These are phyloP conservation scores for Drosophila diplacantha DNA, from an alignment of 2,888 invertebrate genomes.

Conservation along the genomic window DNA sequence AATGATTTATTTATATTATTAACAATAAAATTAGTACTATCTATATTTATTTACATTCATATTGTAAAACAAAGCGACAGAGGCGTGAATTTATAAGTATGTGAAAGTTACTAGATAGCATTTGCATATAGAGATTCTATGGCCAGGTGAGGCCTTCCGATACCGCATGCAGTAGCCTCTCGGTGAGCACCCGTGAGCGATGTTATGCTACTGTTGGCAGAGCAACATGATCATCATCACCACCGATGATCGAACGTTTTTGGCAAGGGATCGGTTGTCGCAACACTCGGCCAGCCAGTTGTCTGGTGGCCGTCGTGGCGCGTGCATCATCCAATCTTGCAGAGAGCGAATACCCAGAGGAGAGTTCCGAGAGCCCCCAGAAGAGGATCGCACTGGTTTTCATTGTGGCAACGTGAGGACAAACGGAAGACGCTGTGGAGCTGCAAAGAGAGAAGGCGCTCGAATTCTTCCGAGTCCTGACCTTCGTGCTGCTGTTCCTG, in stretches of 20 bases:
- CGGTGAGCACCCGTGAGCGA: neutral
- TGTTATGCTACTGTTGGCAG: conserved; percentile 21
- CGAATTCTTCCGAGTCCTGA: conserved; percentile 76
- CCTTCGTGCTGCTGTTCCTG: conserved; percentile 76
- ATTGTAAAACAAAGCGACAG: conserved; percentile 6
- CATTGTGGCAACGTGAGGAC: conserved; percentile 48
- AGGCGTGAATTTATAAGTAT: neutral
- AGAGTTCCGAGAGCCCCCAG: neutral
- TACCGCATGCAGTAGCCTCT: conserved; percentile 1
- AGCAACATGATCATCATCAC: conserved; percentile 8
- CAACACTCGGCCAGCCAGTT: conserved; percentile 45
- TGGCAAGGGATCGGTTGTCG: conserved; percentile 37
- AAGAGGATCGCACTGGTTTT: conserved; percentile 25
- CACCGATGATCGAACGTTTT: conserved; percentile 21
- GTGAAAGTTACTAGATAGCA: neutral
- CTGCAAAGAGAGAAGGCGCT: conserved; percentile 77
- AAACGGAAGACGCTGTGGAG: conserved; percentile 76
- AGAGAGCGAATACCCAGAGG: neutral
- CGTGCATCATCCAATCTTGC: conserved; percentile 35
- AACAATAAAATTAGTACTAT: neutral
- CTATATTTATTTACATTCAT: neutral
- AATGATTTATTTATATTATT: neutral
- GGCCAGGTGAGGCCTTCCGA: neutral
- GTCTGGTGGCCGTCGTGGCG: conserved; percentile 44
- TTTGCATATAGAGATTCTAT: neutral